Evolutionary conservation across 2,888 invertebrate genomes (phyloP).

Genomic region (Volucella inanis): DNA sequence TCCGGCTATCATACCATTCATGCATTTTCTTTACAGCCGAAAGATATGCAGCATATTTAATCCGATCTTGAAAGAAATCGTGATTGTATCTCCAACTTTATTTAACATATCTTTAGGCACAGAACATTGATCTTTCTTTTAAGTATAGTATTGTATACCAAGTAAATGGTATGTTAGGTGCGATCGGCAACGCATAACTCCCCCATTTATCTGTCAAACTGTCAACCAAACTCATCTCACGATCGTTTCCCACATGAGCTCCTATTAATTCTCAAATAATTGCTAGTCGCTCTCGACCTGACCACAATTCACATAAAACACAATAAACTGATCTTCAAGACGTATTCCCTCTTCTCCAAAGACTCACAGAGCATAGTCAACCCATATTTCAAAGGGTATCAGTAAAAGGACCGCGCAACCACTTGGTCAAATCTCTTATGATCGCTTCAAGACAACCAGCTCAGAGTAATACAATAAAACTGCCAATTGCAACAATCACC

Average conservation of each 20-base stretch:
- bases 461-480: constrained; percentile 56
- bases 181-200: constrained; percentile 21
- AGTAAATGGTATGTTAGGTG: background rate
- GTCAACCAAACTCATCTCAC: constrained; percentile 45
- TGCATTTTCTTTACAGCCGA: constrained; percentile 1
- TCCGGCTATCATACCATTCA: background rate
- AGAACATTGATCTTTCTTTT: background rate
- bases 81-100: background rate
- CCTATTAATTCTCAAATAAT: constrained; percentile 31
- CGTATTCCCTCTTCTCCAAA: constrained; percentile 2
- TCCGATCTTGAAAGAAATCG: background rate
- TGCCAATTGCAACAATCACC: constrained; percentile 64
- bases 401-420: constrained; percentile 46
- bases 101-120: constrained; percentile 43
- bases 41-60: constrained; percentile 54
- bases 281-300: constrained; percentile 30
- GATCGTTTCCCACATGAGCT: constrained; percentile 10
- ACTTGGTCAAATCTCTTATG: constrained; percentile 40
- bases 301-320: constrained; percentile 16
- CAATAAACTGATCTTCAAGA: constrained; percentile 7
- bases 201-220: constrained; percentile 52
- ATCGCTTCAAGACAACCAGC: constrained; percentile 25
- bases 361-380: background rate
- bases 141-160: no score
- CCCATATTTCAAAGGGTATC: constrained; percentile 61